Percentiles rank a stretch among this genome's conserved stretches.
These are phyloP conservation scores for Campoletis raptor DNA, from an alignment of 2,888 invertebrate species.

Conservation along the genomic window DNA sequence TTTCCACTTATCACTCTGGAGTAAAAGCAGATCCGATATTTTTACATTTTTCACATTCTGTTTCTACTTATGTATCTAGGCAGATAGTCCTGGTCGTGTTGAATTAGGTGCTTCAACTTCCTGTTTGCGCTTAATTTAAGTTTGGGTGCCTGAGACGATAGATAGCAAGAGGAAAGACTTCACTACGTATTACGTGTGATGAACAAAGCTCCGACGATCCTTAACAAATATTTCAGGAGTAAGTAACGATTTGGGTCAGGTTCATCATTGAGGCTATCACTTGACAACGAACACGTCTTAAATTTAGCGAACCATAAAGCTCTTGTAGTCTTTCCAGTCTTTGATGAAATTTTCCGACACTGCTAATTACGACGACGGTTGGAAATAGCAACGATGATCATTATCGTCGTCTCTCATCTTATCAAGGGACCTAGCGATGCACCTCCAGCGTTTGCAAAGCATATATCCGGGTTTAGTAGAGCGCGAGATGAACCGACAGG, in stretches of 20 bases:
- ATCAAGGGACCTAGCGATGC: not conserved
- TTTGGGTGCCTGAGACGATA: not conserved
- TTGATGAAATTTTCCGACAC: slow-evolving; percentile 7
- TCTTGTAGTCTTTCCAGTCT: not conserved
- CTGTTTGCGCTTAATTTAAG: not conserved
- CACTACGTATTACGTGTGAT: not conserved
- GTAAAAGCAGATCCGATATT: slow-evolving; percentile 45
- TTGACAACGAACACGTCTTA: not conserved
- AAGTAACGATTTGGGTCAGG: not conserved
- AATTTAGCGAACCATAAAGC: not conserved
- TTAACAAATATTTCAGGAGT: not conserved
- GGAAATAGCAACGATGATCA: not conserved
- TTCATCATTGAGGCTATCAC: not conserved
- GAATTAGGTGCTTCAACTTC: not conserved
- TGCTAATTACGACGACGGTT: not conserved
- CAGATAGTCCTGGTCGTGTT: not conserved
- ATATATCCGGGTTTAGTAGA: slow-evolving; percentile 18
- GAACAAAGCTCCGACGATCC: not conserved
- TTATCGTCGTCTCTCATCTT: not conserved
- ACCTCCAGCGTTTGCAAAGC: not conserved
- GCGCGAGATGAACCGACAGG: not conserved
- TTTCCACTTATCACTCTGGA: slow-evolving; percentile 60
- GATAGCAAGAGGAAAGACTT: not conserved
- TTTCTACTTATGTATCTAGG: not conserved
- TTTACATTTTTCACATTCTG: slow-evolving; percentile 32